These are phyloP conservation scores for Caranx melampygus DNA, from an alignment of 2,113 vertebrate genomes.

Conservation along the genomic window DNA sequence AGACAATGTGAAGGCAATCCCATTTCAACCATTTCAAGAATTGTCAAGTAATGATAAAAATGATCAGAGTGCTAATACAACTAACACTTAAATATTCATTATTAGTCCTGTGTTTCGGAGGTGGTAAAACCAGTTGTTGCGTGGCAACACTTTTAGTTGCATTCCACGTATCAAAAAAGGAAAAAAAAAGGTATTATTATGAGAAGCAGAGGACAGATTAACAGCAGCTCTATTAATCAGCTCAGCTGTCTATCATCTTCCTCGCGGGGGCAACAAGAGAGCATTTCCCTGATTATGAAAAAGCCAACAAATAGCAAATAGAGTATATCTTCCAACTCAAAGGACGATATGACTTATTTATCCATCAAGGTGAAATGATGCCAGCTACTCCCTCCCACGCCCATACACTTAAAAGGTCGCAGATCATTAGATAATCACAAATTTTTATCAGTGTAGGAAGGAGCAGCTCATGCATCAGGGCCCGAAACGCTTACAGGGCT, in stretches of 20 bases:
- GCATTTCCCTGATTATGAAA: not conserved
- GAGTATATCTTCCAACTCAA: not conserved
- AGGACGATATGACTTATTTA: slow-evolving; percentile 1
- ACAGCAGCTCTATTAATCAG: slow-evolving; percentile 11
- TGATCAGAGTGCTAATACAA: not conserved
- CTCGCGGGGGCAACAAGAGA: not conserved
- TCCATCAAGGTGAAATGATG: slow-evolving; percentile 5
- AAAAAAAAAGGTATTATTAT: not conserved
- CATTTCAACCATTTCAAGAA: too few relatives aligned
- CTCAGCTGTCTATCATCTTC: slow-evolving; percentile 3
- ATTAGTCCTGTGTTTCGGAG: not conserved
- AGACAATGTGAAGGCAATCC: too few relatives aligned
- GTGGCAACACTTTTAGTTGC: not conserved
- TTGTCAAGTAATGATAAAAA: not conserved
- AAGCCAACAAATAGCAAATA: slow-evolving; percentile 17
- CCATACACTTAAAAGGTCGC: not conserved
- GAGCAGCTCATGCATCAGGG: slow-evolving; percentile 30
- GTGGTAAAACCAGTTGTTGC: not conserved
- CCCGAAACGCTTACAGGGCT: slow-evolving; percentile 1
- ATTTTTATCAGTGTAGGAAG: slow-evolving; percentile 7
- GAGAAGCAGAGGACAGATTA: not conserved
- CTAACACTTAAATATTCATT: not conserved
- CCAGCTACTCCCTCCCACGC: not conserved
- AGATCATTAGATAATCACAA: slow-evolving; percentile 19
- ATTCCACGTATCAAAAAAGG: not conserved